Base-by-base conservation (phyloP, 2,888 invertebrate genomes). In the Drosophila melanocephala region DNA sequence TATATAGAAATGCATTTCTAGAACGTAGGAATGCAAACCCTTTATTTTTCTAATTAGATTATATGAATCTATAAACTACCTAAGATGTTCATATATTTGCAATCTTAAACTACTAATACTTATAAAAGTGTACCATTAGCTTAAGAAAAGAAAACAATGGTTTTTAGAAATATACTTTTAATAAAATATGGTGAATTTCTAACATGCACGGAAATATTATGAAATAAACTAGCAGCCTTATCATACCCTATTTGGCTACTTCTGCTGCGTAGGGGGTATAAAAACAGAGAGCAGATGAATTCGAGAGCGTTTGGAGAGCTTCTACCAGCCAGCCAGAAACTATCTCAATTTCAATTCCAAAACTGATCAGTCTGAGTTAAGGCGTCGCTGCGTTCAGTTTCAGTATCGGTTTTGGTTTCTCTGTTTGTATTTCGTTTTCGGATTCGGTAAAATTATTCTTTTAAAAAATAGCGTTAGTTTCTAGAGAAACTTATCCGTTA, bases 361-460 rank as follows among this genome's bases (percentile, higher is more conserved):
- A 75, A 61, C 61, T 74, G 77, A 83, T 90, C 86, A 86, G 86
- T 86, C 44, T 42, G 75, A 62, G 89, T 79, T 66, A 42, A 89
- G 66, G 64, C 88, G 79, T 75, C 62, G 83, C 70, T 44, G 58
- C 47, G 90, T 61, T 67, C 75, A 69, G 66, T 3, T 37, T 55
- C 55, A 2, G 22, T 57, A 30, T 30, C 19, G 42, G 16, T 30
- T 9, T 26, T 26, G 5, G 12, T 5, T 42, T 10, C 1, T 35
- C 35, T 14, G 16, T 47, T 26, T 26, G 16, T 26, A 9, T 73
- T 68, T 69, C 55, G 74, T 35, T 56, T 37, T 67, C 16, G 7
- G 30, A 32, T 58, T 42, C 58, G 30, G 42, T 16, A 42, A 19
- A 7, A 19, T 37, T 56, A 12, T 28, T 37, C 5, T 14, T 30